phyloP scores from a whole-genome alignment of 2,888 invertebrate species.

The Parapristionchus giblindavisi region DNA sequence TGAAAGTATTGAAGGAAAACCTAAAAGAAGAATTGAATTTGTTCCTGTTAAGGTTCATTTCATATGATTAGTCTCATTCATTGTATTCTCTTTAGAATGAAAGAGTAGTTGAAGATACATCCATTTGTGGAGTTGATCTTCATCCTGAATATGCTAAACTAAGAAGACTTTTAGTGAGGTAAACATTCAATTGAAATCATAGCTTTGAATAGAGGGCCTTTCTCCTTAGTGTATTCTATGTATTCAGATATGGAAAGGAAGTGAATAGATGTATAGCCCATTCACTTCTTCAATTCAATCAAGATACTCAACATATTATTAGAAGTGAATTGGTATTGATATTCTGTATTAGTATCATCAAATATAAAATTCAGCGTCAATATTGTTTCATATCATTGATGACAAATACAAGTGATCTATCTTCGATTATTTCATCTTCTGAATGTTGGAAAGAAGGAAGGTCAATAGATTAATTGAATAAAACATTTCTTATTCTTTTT shows the following conservation, averaged over 20 bases:
- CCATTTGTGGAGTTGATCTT: conserved; percentile 26
- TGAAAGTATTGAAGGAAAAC: conserved; percentile 12
- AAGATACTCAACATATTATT: neutral
- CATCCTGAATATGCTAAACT: conserved; percentile 23
- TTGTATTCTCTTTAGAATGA: conserved; percentile 20
- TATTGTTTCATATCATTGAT: neutral
- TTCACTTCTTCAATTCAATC: neutral
- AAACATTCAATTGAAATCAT: neutral
- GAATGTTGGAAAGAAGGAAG: conserved; percentile 24
- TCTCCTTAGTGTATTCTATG: too few relatives aligned
- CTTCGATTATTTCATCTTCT: neutral
- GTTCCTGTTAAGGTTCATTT: conserved; percentile 23
- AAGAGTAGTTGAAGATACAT: conserved; percentile 27
- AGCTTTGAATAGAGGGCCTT: neutral
- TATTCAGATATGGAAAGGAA: neutral
- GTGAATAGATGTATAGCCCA: conserved; percentile 19
- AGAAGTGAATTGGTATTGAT: neutral
- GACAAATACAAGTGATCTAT: neutral
- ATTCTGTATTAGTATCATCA: neutral
- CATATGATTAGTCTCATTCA: neutral
- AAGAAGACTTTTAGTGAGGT: conserved; percentile 10
- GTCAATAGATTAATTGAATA: neutral
- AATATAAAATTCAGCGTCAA: neutral
- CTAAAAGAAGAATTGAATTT: conserved; percentile 34
- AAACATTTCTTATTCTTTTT: neutral